Evolutionary conservation across 2,888 invertebrate genomes (phyloP).

Genomic region (Brenthis daphne): DNA sequence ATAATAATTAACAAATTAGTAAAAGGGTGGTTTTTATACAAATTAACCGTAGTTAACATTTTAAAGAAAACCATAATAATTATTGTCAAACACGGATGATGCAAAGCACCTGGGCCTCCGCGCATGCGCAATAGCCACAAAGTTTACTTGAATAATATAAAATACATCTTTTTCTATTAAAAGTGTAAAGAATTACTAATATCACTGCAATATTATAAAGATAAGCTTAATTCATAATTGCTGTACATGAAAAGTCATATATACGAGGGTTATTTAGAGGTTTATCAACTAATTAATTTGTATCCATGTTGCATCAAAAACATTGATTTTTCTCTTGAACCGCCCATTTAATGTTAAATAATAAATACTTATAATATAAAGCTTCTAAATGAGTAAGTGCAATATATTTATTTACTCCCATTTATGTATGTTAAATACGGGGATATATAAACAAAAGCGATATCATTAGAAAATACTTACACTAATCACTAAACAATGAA

Average conservation of each 20-base stretch:
- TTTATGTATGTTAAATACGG: neutral
- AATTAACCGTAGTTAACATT: constrained; percentile 1
- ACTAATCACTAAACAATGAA: constrained; percentile 49
- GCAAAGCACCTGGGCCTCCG: constrained; percentile 41
- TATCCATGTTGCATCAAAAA: constrained; percentile 19
- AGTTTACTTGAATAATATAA: constrained; percentile 54
- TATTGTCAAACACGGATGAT: constrained; percentile 42
- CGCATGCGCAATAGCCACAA: constrained; percentile 45
- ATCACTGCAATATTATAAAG: neutral
- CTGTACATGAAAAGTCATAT: neutral
- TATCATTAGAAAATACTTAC: constrained; percentile 55
- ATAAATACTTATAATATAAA: neutral
- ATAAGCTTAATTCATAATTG: neutral
- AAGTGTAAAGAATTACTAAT: constrained; percentile 9
- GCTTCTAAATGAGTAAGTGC: neutral
- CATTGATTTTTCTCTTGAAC: constrained; percentile 28
- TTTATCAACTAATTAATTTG: neutral
- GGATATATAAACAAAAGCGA: constrained; percentile 19
- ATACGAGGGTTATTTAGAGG: neutral
- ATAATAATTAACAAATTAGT: constrained; percentile 14
- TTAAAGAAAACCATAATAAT: constrained; percentile 12
- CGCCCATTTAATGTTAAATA: neutral
- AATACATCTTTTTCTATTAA: constrained; percentile 43
- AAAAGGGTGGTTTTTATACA: constrained; percentile 8
- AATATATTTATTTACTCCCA: neutral